Percentiles rank a stretch among this genome's conserved stretches.
phyloP scores from a whole-genome alignment of 1,140 invertebrate species.

The Drosophila dunni region DNA sequence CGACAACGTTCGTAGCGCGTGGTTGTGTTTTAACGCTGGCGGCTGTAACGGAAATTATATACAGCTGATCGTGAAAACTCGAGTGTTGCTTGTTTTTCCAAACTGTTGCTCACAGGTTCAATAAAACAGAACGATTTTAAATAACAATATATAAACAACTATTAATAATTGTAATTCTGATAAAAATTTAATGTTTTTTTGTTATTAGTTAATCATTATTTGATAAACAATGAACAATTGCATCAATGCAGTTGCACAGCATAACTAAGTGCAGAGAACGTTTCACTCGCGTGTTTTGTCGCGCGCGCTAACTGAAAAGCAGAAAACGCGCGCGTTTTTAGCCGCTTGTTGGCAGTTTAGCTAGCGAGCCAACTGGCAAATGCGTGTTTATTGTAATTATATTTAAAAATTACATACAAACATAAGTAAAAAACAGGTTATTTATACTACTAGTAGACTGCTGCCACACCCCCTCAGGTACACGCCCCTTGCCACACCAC shows the following conservation, averaged over 20 bases:
- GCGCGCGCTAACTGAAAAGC: conserved; percentile 22
- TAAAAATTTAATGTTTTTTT: neutral
- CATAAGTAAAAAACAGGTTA: conserved; percentile 57
- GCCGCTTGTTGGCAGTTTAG: conserved; percentile 70
- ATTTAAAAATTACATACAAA: conserved; percentile 58
- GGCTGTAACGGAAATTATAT: neutral
- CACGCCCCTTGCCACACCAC: conserved; percentile 15
- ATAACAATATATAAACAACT: neutral
- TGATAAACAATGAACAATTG: conserved; percentile 21
- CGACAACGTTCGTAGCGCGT: conserved; percentile 69
- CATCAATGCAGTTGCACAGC: conserved; percentile 35
- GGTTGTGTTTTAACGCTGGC: conserved; percentile 43
- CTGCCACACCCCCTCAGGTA: conserved; percentile 18
- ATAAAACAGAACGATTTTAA: neutral
- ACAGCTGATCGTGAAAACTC: conserved; percentile 14
- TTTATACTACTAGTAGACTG: conserved; percentile 55
- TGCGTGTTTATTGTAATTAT: conserved; percentile 77
- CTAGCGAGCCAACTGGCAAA: conserved; percentile 43
- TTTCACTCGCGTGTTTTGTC: conserved; percentile 55
- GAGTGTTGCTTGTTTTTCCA: conserved; percentile 12
- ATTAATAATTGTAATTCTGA: neutral
- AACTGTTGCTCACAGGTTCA: conserved; percentile 35
- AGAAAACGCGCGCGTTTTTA: conserved; percentile 54
- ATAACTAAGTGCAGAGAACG: conserved; percentile 20
- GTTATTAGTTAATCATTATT: neutral